These are phyloP conservation scores for Brenthis ino DNA, from an alignment of 2,888 invertebrate species.

Conservation along the genomic window DNA sequence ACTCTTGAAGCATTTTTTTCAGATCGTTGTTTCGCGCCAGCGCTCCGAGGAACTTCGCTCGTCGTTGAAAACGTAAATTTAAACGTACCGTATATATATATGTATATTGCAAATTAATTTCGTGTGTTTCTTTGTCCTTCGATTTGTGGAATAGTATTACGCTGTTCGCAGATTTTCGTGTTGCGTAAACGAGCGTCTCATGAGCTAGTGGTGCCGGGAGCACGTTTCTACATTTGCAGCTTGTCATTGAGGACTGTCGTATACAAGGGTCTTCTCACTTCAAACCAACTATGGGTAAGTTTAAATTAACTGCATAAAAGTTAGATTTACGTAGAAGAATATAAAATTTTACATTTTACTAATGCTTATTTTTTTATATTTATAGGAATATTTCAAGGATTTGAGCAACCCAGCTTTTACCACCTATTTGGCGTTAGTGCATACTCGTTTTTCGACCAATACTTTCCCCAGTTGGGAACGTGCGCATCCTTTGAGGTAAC, in stretches of 20 bases:
- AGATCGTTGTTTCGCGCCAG: conserved; percentile 64
- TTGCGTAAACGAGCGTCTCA: conserved; percentile 97
- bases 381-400: conserved; percentile 89
- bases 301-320: background rate
- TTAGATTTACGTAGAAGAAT: background rate
- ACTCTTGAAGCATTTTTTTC: conserved; percentile 71
- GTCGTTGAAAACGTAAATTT: conserved; percentile 70
- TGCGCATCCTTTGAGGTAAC: conserved; percentile 96
- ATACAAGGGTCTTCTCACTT: conserved; percentile 98
- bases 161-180: conserved; percentile 89
- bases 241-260: conserved; percentile 94
- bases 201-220: conserved; percentile 90
- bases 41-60: conserved; percentile 56
- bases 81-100: conserved; percentile 46
- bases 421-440: conserved; percentile 97
- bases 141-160: conserved; percentile 37
- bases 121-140: conserved; percentile 23
- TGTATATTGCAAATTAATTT: conserved; percentile 44
- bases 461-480: conserved; percentile 99
- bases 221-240: conserved; percentile 98
- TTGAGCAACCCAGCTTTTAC: conserved; percentile 89
- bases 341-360: background rate
- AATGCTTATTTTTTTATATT: conserved; percentile 25
- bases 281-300: conserved; percentile 92
- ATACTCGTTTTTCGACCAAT: conserved; percentile 99